phyloP scores from a whole-genome alignment of 2,113 vertebrate genomes.

The Ctenodactylus gundi region DNA sequence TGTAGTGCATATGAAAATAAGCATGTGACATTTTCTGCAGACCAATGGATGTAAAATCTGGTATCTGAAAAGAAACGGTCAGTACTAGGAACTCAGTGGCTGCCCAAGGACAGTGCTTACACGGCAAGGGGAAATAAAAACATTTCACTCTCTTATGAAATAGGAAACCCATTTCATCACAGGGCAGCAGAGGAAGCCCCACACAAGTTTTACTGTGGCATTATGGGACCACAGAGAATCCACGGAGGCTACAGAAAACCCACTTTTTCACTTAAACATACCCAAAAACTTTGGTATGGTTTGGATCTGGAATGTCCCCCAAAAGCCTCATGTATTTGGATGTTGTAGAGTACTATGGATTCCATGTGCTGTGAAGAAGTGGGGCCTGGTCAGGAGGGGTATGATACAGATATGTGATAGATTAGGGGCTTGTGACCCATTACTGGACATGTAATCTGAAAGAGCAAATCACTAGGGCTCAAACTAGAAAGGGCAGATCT shows the following conservation, averaged over 20 bases:
- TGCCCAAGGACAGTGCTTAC: background rate
- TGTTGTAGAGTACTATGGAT: too few relatives aligned
- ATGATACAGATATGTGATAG: too few relatives aligned
- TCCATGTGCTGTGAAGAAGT: too few relatives aligned
- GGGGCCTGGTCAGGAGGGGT: too few relatives aligned
- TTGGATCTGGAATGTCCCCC: too few relatives aligned
- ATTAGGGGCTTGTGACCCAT: too few relatives aligned
- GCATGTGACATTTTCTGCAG: background rate
- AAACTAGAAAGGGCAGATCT: too few relatives aligned
- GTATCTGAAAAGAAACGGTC: background rate
- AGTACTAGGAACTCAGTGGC: background rate
- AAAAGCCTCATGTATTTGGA: too few relatives aligned
- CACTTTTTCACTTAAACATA: constrained; percentile 27
- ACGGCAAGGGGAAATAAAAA: background rate
- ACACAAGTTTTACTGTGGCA: background rate
- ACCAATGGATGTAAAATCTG: background rate
- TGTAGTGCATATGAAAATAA: background rate
- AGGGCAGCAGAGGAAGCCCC: background rate
- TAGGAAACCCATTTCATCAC: background rate
- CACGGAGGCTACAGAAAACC: background rate
- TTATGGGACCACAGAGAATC: background rate
- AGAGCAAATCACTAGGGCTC: too few relatives aligned
- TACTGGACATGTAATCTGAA: too few relatives aligned
- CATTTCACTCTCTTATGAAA: background rate
- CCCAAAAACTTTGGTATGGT: background rate